These are phyloP conservation scores for Epinephelus lanceolatus DNA, from an alignment of 2,113 vertebrate species.

Conservation along the genomic window DNA sequence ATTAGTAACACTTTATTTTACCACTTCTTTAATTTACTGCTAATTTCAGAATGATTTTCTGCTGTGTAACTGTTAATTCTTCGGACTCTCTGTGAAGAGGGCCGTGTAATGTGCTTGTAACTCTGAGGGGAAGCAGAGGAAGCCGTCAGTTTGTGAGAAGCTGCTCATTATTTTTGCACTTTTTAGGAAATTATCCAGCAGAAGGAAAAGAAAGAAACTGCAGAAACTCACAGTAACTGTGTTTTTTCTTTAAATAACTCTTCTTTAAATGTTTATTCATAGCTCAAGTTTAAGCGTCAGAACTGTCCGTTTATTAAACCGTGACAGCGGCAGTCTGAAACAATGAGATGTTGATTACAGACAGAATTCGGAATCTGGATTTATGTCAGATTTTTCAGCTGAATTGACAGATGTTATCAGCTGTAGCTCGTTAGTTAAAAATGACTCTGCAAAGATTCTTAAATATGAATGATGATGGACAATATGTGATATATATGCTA, in stretches of 20 bases:
- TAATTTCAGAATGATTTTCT: conserved; percentile 35
- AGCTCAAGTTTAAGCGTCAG: not conserved
- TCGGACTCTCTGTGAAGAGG: not conserved
- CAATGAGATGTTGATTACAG: too few species aligned
- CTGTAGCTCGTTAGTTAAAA: too few species aligned
- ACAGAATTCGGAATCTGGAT: too few species aligned
- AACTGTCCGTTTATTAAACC: not conserved
- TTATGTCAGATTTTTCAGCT: too few species aligned
- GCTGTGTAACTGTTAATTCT: conserved; percentile 25
- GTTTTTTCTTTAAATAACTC: not conserved
- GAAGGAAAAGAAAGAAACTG: not conserved
- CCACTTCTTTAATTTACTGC: conserved; percentile 13
- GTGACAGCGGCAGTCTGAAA: too few species aligned
- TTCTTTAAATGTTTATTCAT: not conserved
- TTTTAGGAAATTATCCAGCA: not conserved
- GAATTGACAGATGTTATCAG: too few species aligned
- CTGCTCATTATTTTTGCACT: conserved; percentile 18
- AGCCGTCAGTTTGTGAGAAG: not conserved
- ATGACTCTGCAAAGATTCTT: not conserved
- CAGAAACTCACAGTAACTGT: not conserved
- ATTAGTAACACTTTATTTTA: conserved; percentile 7
- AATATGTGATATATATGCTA: too few species aligned
- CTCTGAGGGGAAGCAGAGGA: not conserved
- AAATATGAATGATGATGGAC: not conserved
- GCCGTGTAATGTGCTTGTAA: not conserved